Percentiles rank a stretch among this genome's conserved stretches.
phyloP scores from a whole-genome alignment of 2,888 invertebrate genomes.

The Zootermopsis nevadensis region DNA sequence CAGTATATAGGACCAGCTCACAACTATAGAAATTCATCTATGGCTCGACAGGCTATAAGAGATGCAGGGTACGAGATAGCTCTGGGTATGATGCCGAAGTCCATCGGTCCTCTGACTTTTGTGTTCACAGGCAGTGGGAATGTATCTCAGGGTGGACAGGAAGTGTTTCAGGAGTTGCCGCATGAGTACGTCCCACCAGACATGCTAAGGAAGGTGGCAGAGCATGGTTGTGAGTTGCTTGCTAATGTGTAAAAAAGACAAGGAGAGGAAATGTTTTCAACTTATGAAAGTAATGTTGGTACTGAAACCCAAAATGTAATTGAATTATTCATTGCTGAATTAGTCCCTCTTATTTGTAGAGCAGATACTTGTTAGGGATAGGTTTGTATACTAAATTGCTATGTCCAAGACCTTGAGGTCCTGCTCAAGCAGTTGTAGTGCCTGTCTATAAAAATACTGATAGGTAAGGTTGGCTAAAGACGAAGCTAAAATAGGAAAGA shows the following conservation, averaged over 20 bases:
- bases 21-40: slow-evolving; percentile 97
- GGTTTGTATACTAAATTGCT: too few species aligned
- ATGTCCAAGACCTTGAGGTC: too few species aligned
- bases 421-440: too few species aligned
- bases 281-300: too few species aligned
- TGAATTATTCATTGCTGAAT: too few species aligned
- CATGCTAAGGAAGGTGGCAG: slow-evolving; percentile 93
- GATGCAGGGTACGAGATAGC: slow-evolving; percentile 99
- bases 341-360: too few species aligned
- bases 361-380: too few species aligned
- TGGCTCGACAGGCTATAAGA: slow-evolving; percentile 96
- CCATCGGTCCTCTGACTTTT: slow-evolving; percentile 96
- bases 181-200: slow-evolving; percentile 97
- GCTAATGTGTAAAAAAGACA: background rate
- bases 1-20: slow-evolving; percentile 98
- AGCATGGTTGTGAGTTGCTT: slow-evolving; percentile 88
- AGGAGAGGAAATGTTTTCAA: too few species aligned
- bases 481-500: too few species aligned
- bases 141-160: slow-evolving; percentile 78
- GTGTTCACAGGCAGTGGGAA: slow-evolving; percentile 95
- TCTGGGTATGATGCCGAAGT: slow-evolving; percentile 95
- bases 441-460: too few species aligned
- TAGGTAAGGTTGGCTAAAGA: too few species aligned
- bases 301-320: too few species aligned
- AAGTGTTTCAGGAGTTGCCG: slow-evolving; percentile 96